A percentile compares a stretch with the other conserved stretches of the same genome.
Evolutionary conservation across 2,113 vertebrate species (phyloP).

Genomic region (Apistogramma diplotaenia): DNA sequence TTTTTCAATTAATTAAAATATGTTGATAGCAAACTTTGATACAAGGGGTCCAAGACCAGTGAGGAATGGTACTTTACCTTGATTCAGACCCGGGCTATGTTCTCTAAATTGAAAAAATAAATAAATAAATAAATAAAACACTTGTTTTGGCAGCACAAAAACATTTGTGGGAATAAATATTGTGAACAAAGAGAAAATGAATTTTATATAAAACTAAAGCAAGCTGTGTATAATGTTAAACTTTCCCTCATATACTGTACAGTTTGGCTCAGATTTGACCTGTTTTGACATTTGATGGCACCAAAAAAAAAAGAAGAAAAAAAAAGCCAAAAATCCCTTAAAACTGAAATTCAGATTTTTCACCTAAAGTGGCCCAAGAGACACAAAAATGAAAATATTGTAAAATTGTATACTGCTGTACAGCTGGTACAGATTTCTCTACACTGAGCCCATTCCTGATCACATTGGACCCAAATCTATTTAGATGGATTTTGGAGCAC

Average conservation of each 20-base stretch:
- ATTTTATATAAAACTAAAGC: background rate
- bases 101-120: background rate
- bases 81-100: no score
- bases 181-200: background rate
- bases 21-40: no score
- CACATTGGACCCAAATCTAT: background rate
- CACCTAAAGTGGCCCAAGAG: no score
- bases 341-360: no score
- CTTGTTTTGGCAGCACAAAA: background rate
- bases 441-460: background rate
- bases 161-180: background rate
- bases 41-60: background rate
- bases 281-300: background rate
- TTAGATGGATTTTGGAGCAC: background rate
- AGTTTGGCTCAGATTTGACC: background rate
- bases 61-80: background rate
- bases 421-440: background rate
- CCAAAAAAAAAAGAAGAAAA: no score
- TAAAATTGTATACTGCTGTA: background rate
- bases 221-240: background rate
- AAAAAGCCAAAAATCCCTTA: no score
- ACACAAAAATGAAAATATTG: background rate
- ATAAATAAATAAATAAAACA: no score
- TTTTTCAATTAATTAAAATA: background rate
- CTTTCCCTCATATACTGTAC: background rate